Percentiles rank a stretch among this genome's conserved stretches.
phyloP scores from a whole-genome alignment of 30 jellyfish, hydroid and myxozoan genomes.

The Clytia hemisphaerica region DNA sequence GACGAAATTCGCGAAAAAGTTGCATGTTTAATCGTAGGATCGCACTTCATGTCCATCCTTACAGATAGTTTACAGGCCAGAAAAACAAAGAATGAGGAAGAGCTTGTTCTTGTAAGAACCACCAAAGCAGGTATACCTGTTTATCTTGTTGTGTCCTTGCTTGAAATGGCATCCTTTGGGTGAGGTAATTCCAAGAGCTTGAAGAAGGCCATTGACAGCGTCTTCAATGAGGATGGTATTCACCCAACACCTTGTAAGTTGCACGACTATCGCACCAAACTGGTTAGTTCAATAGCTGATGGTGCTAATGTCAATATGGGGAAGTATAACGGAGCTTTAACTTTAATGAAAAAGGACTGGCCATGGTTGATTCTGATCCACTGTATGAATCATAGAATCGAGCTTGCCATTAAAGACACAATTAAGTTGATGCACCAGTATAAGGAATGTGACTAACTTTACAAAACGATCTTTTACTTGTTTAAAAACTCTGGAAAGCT shows the following conservation, averaged over 20 bases:
- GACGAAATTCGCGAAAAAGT: conserved; percentile 2
- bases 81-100: conserved; percentile 40
- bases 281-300: conserved; percentile 35
- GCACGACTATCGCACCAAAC: conserved; percentile 1
- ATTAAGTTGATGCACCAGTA: conserved; percentile 1
- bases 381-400: conserved; percentile 34
- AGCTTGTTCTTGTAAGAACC: conserved; percentile 36
- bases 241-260: conserved; percentile 3
- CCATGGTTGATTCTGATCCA: conserved; percentile 37
- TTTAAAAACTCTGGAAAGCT: conserved; percentile 29
- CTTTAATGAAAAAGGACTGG: conserved; percentile 24
- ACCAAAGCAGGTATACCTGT: conserved; percentile 41
- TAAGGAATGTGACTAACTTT: conserved; percentile 13
- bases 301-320: conserved; percentile 49
- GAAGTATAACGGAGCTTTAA: conserved; percentile 33
- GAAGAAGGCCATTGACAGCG: conserved; percentile 27
- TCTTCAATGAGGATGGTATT: neutral
- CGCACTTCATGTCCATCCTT: conserved; percentile 31
- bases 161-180: conserved; percentile 45
- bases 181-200: conserved; percentile 22
- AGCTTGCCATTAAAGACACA: conserved; percentile 40
- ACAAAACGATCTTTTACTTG: conserved; percentile 17
- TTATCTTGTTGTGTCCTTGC: conserved; percentile 39
- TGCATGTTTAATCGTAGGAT: neutral
- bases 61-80: conserved; percentile 56